Conservation (phyloP, 2,797 vertebrate genomes). For the Thripadectes ignobilis region DNA sequence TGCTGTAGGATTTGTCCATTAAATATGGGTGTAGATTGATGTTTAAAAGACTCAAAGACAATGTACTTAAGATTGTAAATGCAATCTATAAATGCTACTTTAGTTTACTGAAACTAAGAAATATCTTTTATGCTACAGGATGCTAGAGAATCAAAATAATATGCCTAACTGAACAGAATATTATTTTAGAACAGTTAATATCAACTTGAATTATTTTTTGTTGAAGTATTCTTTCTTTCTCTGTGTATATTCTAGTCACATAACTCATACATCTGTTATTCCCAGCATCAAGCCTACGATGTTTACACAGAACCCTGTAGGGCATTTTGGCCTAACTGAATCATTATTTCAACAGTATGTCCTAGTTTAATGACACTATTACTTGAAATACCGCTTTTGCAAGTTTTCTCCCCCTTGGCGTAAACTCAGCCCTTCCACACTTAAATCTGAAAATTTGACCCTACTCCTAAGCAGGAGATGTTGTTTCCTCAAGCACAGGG, state of each 20-base stretch:
- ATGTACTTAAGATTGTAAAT: not conserved
- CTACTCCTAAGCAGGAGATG: not conserved
- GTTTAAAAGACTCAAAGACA: not conserved
- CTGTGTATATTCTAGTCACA: slow-evolving; percentile 12
- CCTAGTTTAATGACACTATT: slow-evolving; percentile 15
- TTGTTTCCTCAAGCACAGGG: not conserved
- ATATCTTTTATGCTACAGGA: not conserved
- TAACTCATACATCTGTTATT: slow-evolving; percentile 24
- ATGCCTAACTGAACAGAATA: not conserved
- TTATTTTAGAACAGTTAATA: not conserved
- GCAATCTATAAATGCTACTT: not conserved
- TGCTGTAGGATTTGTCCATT: not conserved
- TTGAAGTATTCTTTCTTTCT: not conserved
- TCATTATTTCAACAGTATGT: slow-evolving; percentile 33
- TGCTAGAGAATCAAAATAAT: not conserved
- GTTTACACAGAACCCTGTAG: slow-evolving; percentile 36
- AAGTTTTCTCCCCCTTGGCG: not conserved
- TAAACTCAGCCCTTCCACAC: not conserved
- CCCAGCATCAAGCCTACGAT: not conserved
- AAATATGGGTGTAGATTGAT: not conserved
- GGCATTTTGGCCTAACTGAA: slow-evolving; percentile 41
- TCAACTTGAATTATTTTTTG: not conserved
- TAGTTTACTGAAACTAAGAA: not conserved
- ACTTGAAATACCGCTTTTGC: slow-evolving; percentile 34
- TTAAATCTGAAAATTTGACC: not conserved